Conservation (phyloP, 2,888 invertebrate genomes). For the Dryobotodes eremita region DNA sequence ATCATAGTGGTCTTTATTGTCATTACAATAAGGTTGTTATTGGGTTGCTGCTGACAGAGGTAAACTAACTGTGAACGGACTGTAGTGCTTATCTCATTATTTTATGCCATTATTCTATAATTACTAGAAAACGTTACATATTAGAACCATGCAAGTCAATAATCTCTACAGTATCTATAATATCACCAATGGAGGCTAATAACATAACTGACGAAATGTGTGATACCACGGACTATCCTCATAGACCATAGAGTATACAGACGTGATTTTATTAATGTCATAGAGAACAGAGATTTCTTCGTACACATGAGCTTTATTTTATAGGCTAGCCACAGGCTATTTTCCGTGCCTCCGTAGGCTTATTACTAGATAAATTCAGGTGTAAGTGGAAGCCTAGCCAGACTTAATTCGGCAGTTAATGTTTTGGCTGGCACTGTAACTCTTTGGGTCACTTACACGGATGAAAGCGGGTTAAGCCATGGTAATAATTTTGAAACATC, state of each 20-base stretch:
- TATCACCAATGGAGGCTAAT: too few relatives aligned
- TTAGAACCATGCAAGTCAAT: too few relatives aligned
- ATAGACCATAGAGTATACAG: background rate
- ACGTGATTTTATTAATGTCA: background rate
- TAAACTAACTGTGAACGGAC: too few relatives aligned
- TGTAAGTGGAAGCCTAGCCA: conserved; percentile 26
- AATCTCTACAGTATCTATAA: too few relatives aligned
- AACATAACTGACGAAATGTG: background rate
- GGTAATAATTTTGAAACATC: conserved; percentile 28
- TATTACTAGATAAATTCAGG: conserved; percentile 48
- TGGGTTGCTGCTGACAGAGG: too few relatives aligned
- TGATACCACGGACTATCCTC: background rate
- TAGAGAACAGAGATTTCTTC: background rate
- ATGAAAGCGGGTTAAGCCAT: conserved; percentile 7
- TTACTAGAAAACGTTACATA: background rate
- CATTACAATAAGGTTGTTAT: too few relatives aligned
- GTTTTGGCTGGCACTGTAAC: conserved; percentile 18
- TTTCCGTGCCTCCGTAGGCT: conserved; percentile 5
- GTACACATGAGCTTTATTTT: conserved; percentile 4
- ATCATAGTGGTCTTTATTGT: too few relatives aligned
- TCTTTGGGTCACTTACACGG: conserved; percentile 31
- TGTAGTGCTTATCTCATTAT: too few relatives aligned
- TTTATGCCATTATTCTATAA: background rate
- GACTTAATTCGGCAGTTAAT: conserved; percentile 26
- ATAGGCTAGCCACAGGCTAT: background rate